phyloP scores from a whole-genome alignment of 2,113 vertebrate genomes.

The Tenrec ecaudatus region DNA sequence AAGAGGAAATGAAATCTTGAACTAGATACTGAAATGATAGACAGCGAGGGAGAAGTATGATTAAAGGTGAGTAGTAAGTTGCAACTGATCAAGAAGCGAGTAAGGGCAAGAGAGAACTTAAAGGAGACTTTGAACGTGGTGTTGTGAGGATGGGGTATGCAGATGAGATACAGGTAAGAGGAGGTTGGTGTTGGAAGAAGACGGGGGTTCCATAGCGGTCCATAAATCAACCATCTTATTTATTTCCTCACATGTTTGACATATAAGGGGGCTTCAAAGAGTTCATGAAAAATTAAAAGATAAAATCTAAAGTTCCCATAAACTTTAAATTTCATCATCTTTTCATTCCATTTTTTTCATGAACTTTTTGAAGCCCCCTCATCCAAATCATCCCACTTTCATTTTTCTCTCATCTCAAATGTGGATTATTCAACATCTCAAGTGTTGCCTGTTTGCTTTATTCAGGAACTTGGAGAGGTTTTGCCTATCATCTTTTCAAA shows the following conservation, averaged over 20 bases:
- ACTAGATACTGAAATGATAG: neutral
- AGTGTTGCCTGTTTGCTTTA: conserved; percentile 28
- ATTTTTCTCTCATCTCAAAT: neutral
- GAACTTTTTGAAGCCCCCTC: too few species aligned
- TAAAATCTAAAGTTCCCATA: too few species aligned
- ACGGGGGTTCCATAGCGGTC: neutral
- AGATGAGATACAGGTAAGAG: neutral
- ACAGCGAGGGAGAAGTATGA: neutral
- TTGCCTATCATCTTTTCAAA: neutral
- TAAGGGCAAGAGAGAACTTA: neutral
- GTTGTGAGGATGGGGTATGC: neutral
- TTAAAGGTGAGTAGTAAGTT: neutral
- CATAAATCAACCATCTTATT: neutral
- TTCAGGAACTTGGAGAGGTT: neutral
- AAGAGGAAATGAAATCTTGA: neutral
- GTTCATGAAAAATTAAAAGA: too few species aligned
- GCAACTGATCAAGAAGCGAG: neutral
- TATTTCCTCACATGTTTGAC: neutral
- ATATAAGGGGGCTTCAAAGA: too few species aligned
- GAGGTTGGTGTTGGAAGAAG: neutral
- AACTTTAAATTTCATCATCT: too few species aligned
- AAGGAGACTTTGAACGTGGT: neutral
- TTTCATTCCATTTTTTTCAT: too few species aligned
- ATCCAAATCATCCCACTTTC: neutral
- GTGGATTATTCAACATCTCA: neutral